Conservation (phyloP, 2,797 vertebrate genomes). For the Zonotrichia albicollis region DNA sequence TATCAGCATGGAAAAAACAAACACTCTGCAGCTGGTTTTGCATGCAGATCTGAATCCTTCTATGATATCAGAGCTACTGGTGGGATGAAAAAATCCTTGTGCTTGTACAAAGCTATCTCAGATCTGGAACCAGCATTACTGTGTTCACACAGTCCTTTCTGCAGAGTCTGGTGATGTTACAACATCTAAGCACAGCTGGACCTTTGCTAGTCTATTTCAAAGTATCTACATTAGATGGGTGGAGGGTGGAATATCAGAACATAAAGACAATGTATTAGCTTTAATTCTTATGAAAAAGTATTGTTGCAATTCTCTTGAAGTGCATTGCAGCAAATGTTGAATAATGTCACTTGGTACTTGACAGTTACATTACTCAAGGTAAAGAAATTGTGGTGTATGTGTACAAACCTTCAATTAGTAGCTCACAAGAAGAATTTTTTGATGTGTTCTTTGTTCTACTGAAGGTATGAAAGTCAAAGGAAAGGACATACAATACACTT, state of each 20-base stretch:
- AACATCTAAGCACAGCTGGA: background rate
- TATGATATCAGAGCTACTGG: background rate
- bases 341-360: background rate
- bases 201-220: background rate
- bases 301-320: background rate
- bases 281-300: background rate
- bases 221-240: background rate
- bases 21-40: background rate
- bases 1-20: background rate
- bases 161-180: background rate
- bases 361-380: background rate
- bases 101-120: background rate
- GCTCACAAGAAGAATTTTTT: background rate
- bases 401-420: background rate
- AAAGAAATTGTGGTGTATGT: background rate
- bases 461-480: background rate
- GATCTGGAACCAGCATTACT: background rate
- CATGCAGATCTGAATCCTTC: background rate
- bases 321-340: background rate
- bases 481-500: accelerated
- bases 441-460: background rate
- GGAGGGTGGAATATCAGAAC: background rate
- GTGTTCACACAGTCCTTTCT: background rate
- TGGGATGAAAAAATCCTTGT: background rate
- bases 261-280: background rate